These are phyloP conservation scores for Vanessa atalanta DNA, from an alignment of 1,140 invertebrate species.

Conservation along the genomic window DNA sequence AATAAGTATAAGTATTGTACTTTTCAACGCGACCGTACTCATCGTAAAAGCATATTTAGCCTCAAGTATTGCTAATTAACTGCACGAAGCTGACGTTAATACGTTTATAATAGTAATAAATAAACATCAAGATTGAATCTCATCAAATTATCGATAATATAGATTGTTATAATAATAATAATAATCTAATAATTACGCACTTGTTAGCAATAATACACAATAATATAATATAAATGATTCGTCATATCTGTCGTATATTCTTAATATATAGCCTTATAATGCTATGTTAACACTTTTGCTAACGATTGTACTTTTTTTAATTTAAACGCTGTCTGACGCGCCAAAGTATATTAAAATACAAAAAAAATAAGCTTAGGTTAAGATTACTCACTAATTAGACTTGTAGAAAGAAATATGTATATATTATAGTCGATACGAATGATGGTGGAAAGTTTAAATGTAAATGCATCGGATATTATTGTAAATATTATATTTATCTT, in stretches of 20 bases:
- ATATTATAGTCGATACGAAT: conserved; percentile 17
- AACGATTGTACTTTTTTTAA: neutral
- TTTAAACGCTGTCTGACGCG: conserved; percentile 11
- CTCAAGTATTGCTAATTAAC: neutral
- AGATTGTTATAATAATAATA: neutral
- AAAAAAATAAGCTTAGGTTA: neutral
- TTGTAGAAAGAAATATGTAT: conserved; percentile 17
- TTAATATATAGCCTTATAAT: neutral
- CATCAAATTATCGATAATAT: neutral
- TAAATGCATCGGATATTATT: conserved; percentile 35
- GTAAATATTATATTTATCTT: conserved; percentile 42
- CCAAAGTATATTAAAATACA: conserved; percentile 16
- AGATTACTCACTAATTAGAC: conserved; percentile 3
- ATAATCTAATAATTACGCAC: conserved; percentile 7
- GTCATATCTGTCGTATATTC: neutral
- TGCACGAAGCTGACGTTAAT: neutral
- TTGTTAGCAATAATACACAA: conserved; percentile 14
- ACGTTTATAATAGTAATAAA: neutral
- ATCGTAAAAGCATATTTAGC: neutral
- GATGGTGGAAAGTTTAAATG: conserved; percentile 18
- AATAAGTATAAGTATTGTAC: neutral
- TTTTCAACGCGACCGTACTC: neutral
- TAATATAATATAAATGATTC: conserved; percentile 1
- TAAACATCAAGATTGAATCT: neutral
- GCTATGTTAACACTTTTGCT: conserved; percentile 12